phyloP scores from a whole-genome alignment of 35 echinoderm and acorn worm genomes.

The Ptychodera flava region DNA sequence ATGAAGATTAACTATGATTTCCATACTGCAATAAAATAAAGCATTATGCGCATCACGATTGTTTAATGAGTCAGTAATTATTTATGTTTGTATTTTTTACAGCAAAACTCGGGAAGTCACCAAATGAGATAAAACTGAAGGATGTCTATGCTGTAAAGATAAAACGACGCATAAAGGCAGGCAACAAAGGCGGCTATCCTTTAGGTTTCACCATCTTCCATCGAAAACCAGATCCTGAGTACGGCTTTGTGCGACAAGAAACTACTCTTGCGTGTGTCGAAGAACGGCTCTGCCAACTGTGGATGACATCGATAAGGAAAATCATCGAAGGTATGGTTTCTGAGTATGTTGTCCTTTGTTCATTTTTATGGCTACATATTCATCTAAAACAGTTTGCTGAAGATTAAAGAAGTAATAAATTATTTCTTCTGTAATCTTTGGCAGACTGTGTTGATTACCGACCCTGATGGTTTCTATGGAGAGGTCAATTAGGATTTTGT shows the following conservation, averaged over 20 bases:
- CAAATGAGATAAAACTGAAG: conserved; percentile 2
- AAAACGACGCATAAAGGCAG: conserved; percentile 19
- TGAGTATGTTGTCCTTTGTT: conserved; percentile 3
- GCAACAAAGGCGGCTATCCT: conserved; percentile 37
- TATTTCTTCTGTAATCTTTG: too few species aligned
- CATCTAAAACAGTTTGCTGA: too few species aligned
- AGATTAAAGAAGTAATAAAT: too few species aligned
- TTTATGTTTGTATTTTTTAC: too few species aligned
- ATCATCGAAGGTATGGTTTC: conserved; percentile 23
- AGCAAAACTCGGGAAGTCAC: too few species aligned
- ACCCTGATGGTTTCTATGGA: too few species aligned
- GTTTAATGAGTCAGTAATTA: too few species aligned
- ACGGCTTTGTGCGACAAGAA: conserved; percentile 14
- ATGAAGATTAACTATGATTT: too few species aligned
- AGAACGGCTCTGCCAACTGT: conserved; percentile 39
- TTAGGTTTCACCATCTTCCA: conserved; percentile 33
- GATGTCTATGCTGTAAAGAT: conserved; percentile 56
- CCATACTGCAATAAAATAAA: too few species aligned
- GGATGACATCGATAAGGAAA: conserved; percentile 17
- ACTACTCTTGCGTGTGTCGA: conserved; percentile 22
- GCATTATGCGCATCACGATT: too few species aligned
- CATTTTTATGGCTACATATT: neutral
- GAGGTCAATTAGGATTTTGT: too few species aligned
- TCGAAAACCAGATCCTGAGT: conserved; percentile 15
- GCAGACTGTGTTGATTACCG: too few species aligned